phyloP scores from a whole-genome alignment of 2,888 invertebrate species.

The Andrena fulva region DNA sequence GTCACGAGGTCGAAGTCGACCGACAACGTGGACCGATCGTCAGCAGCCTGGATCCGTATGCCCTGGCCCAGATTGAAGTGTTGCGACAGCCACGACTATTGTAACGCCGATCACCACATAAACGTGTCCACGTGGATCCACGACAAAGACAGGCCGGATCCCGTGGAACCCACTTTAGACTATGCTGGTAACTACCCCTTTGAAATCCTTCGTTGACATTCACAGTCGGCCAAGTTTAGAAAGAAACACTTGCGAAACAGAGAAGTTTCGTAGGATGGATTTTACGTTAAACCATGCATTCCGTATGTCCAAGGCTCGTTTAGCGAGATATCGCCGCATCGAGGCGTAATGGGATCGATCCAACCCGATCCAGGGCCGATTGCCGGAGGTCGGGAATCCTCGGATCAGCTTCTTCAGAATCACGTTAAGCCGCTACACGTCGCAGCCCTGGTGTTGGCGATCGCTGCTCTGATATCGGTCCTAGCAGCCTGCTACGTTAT shows the following conservation, averaged over 20 bases:
- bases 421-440: conserved; percentile 73
- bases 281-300: background rate
- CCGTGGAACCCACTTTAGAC: conserved; percentile 17
- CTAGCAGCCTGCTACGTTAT: conserved; percentile 79
- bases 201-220: background rate
- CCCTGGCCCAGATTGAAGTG: conserved; percentile 77
- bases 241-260: background rate
- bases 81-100: conserved; percentile 78
- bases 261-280: background rate
- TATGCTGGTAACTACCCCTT: conserved; percentile 43
- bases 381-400: conserved; percentile 31
- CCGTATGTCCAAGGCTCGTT: conserved; percentile 30
- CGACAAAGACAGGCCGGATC: conserved; percentile 22
- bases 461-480: conserved; percentile 78
- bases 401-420: conserved; percentile 45
- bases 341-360: conserved; percentile 38
- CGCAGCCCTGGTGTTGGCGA: conserved; percentile 75
- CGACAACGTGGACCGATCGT: conserved; percentile 51
- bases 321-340: conserved; percentile 29
- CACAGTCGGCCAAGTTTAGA: background rate
- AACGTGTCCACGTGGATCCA: conserved; percentile 59
- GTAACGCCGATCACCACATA: conserved; percentile 71
- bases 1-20: conserved; percentile 67
- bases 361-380: conserved; percentile 38
- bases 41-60: conserved; percentile 62